These are phyloP conservation scores for Abscondita cerata DNA, from an alignment of 2,888 invertebrate genomes.

Conservation along the genomic window DNA sequence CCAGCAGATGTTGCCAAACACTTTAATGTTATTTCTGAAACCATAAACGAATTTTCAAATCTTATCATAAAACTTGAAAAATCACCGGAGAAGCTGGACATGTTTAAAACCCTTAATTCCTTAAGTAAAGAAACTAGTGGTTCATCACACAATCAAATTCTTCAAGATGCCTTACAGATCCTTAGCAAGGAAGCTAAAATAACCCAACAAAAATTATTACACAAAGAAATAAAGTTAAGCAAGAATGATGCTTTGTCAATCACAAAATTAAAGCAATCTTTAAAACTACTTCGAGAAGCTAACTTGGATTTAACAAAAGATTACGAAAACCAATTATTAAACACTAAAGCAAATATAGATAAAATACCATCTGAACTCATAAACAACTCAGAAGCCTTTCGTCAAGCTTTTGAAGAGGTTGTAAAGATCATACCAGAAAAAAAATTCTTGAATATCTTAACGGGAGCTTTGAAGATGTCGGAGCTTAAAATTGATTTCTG, in stretches of 20 bases:
- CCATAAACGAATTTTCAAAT: not conserved
- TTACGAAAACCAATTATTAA: not conserved
- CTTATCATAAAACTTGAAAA: not conserved
- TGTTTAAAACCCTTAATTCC: not conserved
- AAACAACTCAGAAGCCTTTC: not conserved
- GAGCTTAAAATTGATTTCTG: not conserved
- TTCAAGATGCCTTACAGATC: not conserved
- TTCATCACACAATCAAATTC: not conserved
- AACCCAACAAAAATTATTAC: not conserved
- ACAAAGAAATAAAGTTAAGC: not conserved
- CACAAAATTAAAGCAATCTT: constrained; percentile 5
- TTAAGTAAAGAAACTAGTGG: too few relatives aligned
- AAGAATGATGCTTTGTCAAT: not conserved
- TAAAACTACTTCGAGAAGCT: constrained; percentile 7
- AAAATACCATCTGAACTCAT: not conserved
- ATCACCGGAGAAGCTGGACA: not conserved
- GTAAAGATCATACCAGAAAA: not conserved
- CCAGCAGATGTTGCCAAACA: not conserved
- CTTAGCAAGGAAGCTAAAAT: not conserved
- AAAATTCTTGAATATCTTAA: not conserved
- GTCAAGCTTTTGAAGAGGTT: not conserved
- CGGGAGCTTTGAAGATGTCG: not conserved
- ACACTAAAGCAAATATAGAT: not conserved
- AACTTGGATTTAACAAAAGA: not conserved
- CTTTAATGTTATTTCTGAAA: not conserved